Conservation (phyloP, 1,140 invertebrate genomes). For the Drosophila nannoptera region DNA sequence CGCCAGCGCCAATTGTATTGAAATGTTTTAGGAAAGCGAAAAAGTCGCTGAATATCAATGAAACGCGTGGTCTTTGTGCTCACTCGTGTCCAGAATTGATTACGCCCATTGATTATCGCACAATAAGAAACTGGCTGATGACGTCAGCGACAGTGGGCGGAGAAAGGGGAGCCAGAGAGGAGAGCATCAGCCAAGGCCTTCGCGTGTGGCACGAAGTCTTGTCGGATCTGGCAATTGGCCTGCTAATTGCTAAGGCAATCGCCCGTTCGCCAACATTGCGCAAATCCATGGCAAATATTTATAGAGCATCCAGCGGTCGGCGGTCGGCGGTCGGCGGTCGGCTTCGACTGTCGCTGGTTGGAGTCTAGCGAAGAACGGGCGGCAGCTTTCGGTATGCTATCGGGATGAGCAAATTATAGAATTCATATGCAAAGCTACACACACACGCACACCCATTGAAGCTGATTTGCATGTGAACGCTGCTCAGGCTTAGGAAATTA, state of each 20-base stretch:
- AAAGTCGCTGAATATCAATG: conserved; percentile 1
- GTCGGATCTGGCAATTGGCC: conserved; percentile 38
- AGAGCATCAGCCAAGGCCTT: background rate
- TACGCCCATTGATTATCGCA: conserved; percentile 49
- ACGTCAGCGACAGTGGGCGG: conserved; percentile 51
- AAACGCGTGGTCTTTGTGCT: conserved; percentile 51
- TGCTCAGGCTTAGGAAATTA: conserved; percentile 46
- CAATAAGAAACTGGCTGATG: conserved; percentile 52
- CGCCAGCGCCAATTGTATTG: conserved; percentile 23
- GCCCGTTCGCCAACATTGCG: conserved; percentile 22
- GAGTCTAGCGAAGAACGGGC: background rate
- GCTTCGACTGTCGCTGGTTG: background rate
- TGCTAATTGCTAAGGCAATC: conserved; percentile 53
- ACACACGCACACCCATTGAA: background rate
- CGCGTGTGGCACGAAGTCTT: background rate
- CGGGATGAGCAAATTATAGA: conserved; percentile 30
- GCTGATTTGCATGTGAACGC: conserved; percentile 64
- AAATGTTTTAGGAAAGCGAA: conserved; percentile 36
- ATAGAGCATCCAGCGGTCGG: conserved; percentile 20
- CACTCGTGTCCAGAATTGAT: conserved; percentile 71
- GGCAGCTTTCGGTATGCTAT: conserved; percentile 4
- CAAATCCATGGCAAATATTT: conserved; percentile 45
- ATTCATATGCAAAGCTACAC: conserved; percentile 45
- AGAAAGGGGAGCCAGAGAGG: background rate
- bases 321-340: background rate